Evolutionary conservation across 2,113 vertebrate species (phyloP).

Genomic region (Triplophysa tibetana): DNA sequence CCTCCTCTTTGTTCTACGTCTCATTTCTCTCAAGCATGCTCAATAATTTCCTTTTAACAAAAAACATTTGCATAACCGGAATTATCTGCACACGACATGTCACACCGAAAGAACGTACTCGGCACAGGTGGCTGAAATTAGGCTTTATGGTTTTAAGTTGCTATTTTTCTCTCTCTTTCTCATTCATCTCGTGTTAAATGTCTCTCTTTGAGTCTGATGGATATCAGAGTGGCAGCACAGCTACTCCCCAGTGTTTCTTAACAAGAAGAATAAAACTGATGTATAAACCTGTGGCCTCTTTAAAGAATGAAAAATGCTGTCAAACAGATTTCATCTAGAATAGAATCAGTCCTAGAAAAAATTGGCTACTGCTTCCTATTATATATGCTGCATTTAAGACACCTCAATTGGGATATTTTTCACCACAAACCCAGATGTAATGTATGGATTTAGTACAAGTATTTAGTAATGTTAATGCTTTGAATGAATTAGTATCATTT

Average conservation of each 20-base stretch:
- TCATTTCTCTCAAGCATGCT: conserved; percentile 60
- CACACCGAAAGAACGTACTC: conserved; percentile 45
- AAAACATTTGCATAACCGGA: conserved; percentile 66
- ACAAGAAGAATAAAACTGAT: conserved; percentile 18
- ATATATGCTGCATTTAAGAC: not conserved
- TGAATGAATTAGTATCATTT: no score
- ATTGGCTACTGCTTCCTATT: conserved; percentile 1
- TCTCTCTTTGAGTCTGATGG: conserved; percentile 50
- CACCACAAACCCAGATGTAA: no score
- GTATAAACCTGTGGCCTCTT: not conserved
- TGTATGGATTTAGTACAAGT: no score
- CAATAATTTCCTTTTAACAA: conserved; percentile 63
- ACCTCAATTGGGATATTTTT: not conserved
- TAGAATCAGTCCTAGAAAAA: not conserved
- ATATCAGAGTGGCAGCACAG: conserved; percentile 32
- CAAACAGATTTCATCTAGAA: conserved; percentile 18
- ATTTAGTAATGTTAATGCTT: no score
- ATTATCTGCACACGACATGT: conserved; percentile 45
- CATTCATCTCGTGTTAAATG: conserved; percentile 24
- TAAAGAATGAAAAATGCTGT: conserved; percentile 23
- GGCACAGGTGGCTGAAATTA: conserved; percentile 63
- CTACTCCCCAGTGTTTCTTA: conserved; percentile 23
- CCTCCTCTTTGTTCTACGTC: conserved; percentile 46
- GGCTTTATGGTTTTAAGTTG: conserved; percentile 44
- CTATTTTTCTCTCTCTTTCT: conserved; percentile 33